Evolutionary conservation across 2,888 invertebrate genomes (phyloP), one percentile per base, ranked within the genome.

Genomic region (Biston stratarius): DNA sequence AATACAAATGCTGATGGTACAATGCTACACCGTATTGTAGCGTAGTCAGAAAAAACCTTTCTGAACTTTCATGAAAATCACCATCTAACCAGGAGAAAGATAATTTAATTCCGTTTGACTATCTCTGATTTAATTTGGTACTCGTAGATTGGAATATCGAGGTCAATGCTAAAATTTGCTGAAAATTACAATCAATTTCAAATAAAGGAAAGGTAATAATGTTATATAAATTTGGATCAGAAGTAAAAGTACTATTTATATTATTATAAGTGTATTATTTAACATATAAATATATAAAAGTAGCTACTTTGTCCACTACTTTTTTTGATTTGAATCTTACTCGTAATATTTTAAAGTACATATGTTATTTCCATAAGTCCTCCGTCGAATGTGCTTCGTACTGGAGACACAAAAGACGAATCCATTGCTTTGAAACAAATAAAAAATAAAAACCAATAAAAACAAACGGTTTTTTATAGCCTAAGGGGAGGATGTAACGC

Each of bases 391-490:
- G 6, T n/a, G 14, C 34, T 12, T 45, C 12, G 44, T 44, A 44
- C 12, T 44, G 44, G 14, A 8, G 10, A 14, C 60, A 63, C 55
- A 67, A 60, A 59, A 60, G 55, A 59, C 42, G 33, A 58, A 56
- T 63, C 45, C 14, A 49, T 40, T 53, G 67, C 38, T 55, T 60
- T 49, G 65, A 53, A 56, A 66, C 63, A 63, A 57, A 67, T 40
- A 59, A 61, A 67, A 66, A 63, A 68, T 67, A 67, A 63, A 60
- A 63, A 63, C 55, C 67, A 73, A 74, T 74, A 74, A 73, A 73
- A 72, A 66, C 70, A 71, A 75, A 75, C 67, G 70, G 61, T 74
- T 72, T 75, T 71, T 75, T 74, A 71, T 61, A 62, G 69, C 67
- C 64, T 14, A 42, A 63, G 67, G 70, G 73, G 69, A 69, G 67